Evolutionary conservation across 2,113 vertebrate species (phyloP).

Genomic region (Catharus bicknelli): DNA sequence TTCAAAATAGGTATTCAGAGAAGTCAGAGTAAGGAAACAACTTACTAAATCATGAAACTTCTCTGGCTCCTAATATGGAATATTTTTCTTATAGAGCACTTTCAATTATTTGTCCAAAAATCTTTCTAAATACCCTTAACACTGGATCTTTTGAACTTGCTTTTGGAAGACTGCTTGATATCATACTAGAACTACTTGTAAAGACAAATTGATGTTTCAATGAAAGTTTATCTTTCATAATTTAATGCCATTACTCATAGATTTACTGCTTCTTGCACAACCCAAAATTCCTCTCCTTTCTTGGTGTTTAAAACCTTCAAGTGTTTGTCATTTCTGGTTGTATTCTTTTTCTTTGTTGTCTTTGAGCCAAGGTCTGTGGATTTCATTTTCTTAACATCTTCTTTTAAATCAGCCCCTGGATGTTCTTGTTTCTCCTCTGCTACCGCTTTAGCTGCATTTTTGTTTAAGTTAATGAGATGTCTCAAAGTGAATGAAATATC

Average conservation of each 20-base stretch:
- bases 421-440: conserved; percentile 32
- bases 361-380: not conserved
- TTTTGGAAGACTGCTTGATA: conserved; percentile 19
- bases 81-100: not conserved
- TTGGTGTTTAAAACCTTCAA: conserved; percentile 40
- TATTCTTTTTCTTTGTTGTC: not conserved
- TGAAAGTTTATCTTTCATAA: conserved; percentile 40
- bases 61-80: conserved; percentile 19
- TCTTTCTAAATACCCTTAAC: conserved; percentile 7
- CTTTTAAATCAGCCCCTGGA: not conserved
- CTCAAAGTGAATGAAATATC: conserved; percentile 7
- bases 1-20: conserved; percentile 5
- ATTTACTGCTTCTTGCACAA: conserved; percentile 49
- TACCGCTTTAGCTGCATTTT: conserved; percentile 12
- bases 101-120: conserved; percentile 16
- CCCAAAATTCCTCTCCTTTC: conserved; percentile 42
- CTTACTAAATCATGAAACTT: conserved; percentile 14
- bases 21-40: not conserved
- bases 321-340: conserved; percentile 32
- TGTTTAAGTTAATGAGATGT: conserved; percentile 19
- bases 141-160: conserved; percentile 23
- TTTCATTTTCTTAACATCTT: not conserved
- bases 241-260: conserved; percentile 34
- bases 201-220: conserved; percentile 43
- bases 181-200: conserved; percentile 25